Evolutionary conservation across 2,797 vertebrate genomes (phyloP), one percentile per base, ranked within the genome.

Genomic region (Tenualosa ilisha): DNA sequence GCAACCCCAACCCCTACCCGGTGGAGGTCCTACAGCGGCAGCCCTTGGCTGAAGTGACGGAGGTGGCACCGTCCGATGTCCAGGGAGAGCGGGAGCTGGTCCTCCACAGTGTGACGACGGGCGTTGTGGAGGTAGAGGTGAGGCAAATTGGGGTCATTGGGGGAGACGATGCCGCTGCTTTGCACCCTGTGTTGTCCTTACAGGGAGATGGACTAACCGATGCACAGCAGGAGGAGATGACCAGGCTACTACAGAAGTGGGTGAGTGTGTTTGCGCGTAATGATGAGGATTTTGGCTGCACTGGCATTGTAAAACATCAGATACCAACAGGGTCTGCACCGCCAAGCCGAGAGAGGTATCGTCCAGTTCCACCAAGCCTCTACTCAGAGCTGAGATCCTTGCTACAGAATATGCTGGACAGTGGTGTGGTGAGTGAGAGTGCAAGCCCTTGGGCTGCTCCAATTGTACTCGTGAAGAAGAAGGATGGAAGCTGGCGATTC

Each of bases 291-390:
- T n/a, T n/a, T n/a, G n/a, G n/a, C n/a, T n/a, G n/a, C n/a, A n/a
- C n/a, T n/a, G n/a, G n/a, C n/a, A 49, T 49, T 49, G 46, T 49
- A 0, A 63, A 63, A 24, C 59, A 63, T n/a, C 22, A 63, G 7
- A 63, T 63, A 24, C 59, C 59, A n/a, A 49, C 59, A 0, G 59
- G 22, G 0, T 24, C 59, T 15, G 22, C 59, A 63, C 3, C 59
- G 1, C 59, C 59, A 63, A 63, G 59, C 59, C 20, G 82, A 46
- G 59, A 63, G 22, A 61, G 82, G 40, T 63, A 83, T 43, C 82
- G 82, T n/a, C 82, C 56, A 20, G 40, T 83, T n/a, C 82, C 82
- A 20, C 82, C 82, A 37, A 61, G 40, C 17, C 22, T 83, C 1
- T 83, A 61, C 24, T 0, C 49, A 24, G 81, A 82, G 54, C n/a